These are phyloP conservation scores for Linnaemya tessellans DNA, from an alignment of 2,888 invertebrate genomes.

Conservation along the genomic window DNA sequence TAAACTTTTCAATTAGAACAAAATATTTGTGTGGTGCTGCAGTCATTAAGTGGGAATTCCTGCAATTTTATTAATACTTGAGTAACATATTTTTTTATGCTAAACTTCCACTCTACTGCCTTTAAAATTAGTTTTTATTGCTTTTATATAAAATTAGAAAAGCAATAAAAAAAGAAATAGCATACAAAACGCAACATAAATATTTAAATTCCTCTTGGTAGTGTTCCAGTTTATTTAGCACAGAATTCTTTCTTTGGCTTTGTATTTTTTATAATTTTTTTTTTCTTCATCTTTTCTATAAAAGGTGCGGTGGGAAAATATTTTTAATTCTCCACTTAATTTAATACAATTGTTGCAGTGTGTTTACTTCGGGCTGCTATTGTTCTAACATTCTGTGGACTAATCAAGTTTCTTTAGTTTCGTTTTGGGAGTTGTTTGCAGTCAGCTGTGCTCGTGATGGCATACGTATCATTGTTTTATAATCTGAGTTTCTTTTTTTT, in stretches of 20 bases:
- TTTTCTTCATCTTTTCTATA: not conserved
- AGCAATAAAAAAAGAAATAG: not conserved
- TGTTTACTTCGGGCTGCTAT: slow-evolving; percentile 26
- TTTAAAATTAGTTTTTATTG: slow-evolving; percentile 6
- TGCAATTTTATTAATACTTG: not conserved
- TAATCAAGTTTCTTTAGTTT: slow-evolving; percentile 51
- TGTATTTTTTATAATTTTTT: too few species aligned
- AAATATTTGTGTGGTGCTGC: too few species aligned
- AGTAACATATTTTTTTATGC: too few species aligned
- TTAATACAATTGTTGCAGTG: slow-evolving; percentile 44
- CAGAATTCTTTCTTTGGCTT: not conserved
- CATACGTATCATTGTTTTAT: slow-evolving; percentile 46
- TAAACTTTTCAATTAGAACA: too few species aligned
- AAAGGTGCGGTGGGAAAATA: slow-evolving; percentile 71
- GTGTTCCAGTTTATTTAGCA: slow-evolving; percentile 52
- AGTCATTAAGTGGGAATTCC: not conserved
- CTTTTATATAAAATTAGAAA: not conserved
- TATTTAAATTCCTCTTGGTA: slow-evolving; percentile 52
- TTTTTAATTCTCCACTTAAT: slow-evolving; percentile 53
- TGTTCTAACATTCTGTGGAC: slow-evolving; percentile 50
- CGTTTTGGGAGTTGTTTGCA: slow-evolving; percentile 47
- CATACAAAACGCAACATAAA: slow-evolving; percentile 32
- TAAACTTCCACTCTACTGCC: not conserved
- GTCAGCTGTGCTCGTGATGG: slow-evolving; percentile 7
- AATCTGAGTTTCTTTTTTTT: slow-evolving; percentile 38